These are phyloP conservation scores for Ochotona princeps DNA, from an alignment of 2,113 vertebrate genomes.

Conservation along the genomic window DNA sequence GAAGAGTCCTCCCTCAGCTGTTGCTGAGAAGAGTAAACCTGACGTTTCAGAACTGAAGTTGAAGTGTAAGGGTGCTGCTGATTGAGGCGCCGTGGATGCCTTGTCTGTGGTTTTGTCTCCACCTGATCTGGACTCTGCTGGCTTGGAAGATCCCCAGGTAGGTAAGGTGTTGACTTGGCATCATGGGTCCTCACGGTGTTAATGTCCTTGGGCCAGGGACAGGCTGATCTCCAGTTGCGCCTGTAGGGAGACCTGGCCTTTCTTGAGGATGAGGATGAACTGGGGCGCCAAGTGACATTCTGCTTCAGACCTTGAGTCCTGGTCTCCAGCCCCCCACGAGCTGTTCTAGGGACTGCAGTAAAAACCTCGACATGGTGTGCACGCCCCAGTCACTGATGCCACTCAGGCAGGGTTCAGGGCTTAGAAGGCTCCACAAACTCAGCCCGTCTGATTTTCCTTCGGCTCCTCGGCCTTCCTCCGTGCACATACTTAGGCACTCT, in stretches of 20 bases:
- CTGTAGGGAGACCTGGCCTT: not conserved
- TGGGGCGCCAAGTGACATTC: no score
- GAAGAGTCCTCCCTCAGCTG: not conserved
- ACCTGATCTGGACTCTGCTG: not conserved
- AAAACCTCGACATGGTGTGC: no score
- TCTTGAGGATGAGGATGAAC: not conserved
- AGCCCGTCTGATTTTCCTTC: not conserved
- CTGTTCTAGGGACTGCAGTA: not conserved
- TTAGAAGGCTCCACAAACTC: not conserved
- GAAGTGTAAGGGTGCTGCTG: not conserved
- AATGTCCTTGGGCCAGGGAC: not conserved
- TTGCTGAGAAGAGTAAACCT: not conserved
- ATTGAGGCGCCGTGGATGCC: not conserved
- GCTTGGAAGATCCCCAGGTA: not conserved
- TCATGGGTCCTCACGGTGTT: not conserved
- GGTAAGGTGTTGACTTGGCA: not conserved
- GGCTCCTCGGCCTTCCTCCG: not conserved
- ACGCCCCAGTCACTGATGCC: no score
- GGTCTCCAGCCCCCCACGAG: not conserved
- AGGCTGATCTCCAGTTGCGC: not conserved
- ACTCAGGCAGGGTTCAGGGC: not conserved
- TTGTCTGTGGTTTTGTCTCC: no score
- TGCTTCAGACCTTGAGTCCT: not conserved
- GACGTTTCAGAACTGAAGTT: not conserved
- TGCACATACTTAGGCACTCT: accelerated